Evolutionary conservation across 2,113 vertebrate species (phyloP).

Genomic region (Oncorhynchus kisutch): DNA sequence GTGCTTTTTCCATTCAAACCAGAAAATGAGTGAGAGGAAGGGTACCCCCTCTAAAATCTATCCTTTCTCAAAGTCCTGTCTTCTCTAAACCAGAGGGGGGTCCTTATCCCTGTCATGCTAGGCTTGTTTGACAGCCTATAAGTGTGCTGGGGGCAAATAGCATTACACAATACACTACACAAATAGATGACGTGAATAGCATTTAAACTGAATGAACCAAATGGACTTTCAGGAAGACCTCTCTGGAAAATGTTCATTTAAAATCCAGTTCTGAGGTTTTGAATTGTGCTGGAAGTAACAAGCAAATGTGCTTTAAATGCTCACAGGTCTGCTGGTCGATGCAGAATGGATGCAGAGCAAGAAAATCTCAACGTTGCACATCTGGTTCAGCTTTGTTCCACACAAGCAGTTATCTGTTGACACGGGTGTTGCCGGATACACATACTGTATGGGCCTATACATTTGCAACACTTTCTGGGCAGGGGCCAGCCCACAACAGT

Average conservation of each 20-base stretch:
- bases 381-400: constrained; percentile 74
- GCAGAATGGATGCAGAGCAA: constrained; percentile 60
- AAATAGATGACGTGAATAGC: background rate
- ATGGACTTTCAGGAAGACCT: background rate
- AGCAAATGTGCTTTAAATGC: constrained; percentile 46
- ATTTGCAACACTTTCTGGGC: constrained; percentile 61
- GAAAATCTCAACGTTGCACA: constrained; percentile 55
- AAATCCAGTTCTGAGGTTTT: background rate
- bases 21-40: background rate
- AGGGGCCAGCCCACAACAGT: constrained; percentile 69
- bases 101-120: constrained; percentile 4
- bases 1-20: background rate
- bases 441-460: constrained; percentile 61
- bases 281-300: constrained; percentile 29
- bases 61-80: background rate
- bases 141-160: background rate
- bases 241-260: background rate
- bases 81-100: background rate
- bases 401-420: constrained; percentile 66
- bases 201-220: background rate
- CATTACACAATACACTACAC: background rate
- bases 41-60: background rate
- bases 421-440: constrained; percentile 73
- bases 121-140: constrained; percentile 3
- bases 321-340: constrained; percentile 55